Evolutionary conservation across 2,797 vertebrate species (phyloP).

Genomic region (Gambusia yucatana): DNA sequence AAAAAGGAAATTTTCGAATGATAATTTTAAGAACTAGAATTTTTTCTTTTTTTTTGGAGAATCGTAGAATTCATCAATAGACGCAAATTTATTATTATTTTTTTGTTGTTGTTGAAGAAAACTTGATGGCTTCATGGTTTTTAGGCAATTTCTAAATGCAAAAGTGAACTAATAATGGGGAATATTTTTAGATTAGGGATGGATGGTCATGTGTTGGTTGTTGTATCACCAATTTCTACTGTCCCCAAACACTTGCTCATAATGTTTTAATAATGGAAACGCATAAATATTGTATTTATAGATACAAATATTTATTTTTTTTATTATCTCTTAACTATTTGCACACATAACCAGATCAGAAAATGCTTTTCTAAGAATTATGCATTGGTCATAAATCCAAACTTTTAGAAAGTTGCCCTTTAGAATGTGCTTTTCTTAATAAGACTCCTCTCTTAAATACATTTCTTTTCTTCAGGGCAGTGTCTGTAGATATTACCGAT

Average conservation of each 20-base stretch:
- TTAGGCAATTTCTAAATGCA: not conserved
- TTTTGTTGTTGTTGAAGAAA: not conserved
- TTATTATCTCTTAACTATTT: not conserved
- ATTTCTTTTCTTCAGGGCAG: not conserved
- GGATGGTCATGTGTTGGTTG: not conserved
- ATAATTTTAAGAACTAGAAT: not conserved
- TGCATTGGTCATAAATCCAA: not conserved
- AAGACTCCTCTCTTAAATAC: not conserved
- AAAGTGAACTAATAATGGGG: not conserved
- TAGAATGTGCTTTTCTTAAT: not conserved
- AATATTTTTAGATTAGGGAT: not conserved
- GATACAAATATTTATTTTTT: not conserved
- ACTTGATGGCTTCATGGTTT: not conserved
- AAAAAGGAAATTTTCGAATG: not conserved
- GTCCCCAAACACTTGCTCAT: not conserved
- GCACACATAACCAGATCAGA: not conserved
- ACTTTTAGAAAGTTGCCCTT: not conserved
- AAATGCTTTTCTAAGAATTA: not conserved
- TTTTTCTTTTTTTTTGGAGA: not conserved
- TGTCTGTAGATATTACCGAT: not conserved
- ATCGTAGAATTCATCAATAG: not conserved
- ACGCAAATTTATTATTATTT: not conserved
- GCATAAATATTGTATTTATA: no score
- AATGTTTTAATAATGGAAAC: not conserved
- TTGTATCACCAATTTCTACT: not conserved